Percentiles rank a stretch among this genome's conserved stretches.
These are phyloP conservation scores for Channallabes apus DNA, from an alignment of 2,797 vertebrate genomes.

Conservation along the genomic window DNA sequence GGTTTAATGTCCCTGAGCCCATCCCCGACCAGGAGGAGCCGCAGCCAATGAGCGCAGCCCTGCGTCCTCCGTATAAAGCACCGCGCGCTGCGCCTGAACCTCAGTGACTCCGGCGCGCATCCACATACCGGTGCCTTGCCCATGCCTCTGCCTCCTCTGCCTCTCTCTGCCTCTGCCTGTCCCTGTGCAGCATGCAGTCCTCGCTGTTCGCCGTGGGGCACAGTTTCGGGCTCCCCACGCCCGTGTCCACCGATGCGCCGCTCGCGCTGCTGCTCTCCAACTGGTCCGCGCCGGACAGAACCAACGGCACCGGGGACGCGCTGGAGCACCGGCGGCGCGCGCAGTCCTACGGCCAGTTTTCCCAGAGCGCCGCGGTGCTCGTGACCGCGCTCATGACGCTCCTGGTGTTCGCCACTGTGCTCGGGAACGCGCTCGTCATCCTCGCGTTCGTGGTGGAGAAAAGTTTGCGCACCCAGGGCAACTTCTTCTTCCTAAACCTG, in stretches of 20 bases:
- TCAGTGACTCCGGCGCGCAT: not conserved
- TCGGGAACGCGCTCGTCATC: slow-evolving; percentile 75
- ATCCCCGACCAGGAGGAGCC: not conserved
- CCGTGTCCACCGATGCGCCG: slow-evolving; percentile 31
- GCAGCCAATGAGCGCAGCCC: slow-evolving; percentile 14
- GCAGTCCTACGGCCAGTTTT: slow-evolving; percentile 62
- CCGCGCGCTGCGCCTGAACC: not conserved
- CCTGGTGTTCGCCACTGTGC: slow-evolving; percentile 70
- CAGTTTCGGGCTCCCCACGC: slow-evolving; percentile 50
- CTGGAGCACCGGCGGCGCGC: slow-evolving; percentile 56
- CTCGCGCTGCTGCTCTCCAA: slow-evolving; percentile 52
- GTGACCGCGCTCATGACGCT: slow-evolving; percentile 72
- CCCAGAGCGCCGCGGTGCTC: slow-evolving; percentile 61
- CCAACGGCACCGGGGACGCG: slow-evolving; percentile 51
- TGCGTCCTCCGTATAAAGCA: not conserved
- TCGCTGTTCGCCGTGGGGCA: slow-evolving; percentile 44
- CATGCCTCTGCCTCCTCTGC: not conserved
- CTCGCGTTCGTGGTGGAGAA: slow-evolving; percentile 73
- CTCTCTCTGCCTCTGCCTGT: not conserved
- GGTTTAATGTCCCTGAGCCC: not conserved
- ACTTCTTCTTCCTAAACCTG: slow-evolving; percentile 80
- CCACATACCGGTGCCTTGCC: not conserved
- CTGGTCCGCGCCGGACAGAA: slow-evolving; percentile 46
- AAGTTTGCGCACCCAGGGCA: slow-evolving; percentile 72
- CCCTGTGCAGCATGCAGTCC: slow-evolving; percentile 51